Evolutionary conservation across 2,797 vertebrate species (phyloP).

Genomic region (Lateolabrax maculatus): DNA sequence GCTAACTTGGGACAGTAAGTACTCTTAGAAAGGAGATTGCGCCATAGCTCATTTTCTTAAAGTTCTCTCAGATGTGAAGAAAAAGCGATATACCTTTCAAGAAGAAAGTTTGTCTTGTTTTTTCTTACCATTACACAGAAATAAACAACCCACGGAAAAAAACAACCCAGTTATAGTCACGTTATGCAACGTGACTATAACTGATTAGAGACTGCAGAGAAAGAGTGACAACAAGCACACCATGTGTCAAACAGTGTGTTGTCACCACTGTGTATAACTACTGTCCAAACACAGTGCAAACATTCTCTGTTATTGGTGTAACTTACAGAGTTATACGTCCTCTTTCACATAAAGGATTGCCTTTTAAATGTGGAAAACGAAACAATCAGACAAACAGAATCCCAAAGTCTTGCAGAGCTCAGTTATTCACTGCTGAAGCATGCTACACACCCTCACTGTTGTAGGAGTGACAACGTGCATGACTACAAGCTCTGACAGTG

Average conservation of each 20-base stretch:
- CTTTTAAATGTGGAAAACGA: neutral
- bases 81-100: neutral
- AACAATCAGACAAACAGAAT: neutral
- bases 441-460: slow-evolving; percentile 46
- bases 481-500: slow-evolving; percentile 29
- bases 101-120: slow-evolving; percentile 3
- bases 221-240: slow-evolving; percentile 54
- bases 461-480: slow-evolving; percentile 44
- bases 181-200: slow-evolving; percentile 62
- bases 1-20: slow-evolving; percentile 14
- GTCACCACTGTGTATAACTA: slow-evolving; percentile 36
- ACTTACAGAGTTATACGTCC: neutral
- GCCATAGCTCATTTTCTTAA: neutral
- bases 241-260: slow-evolving; percentile 51
- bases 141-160: too few relatives aligned
- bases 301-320: neutral
- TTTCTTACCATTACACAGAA: neutral
- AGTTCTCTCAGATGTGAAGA: neutral
- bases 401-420: slow-evolving; percentile 8
- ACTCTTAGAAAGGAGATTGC: slow-evolving; percentile 1
- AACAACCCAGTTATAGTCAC: too few relatives aligned
- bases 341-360: neutral
- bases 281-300: slow-evolving; percentile 21
- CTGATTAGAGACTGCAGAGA: slow-evolving; percentile 44
- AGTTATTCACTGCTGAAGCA: slow-evolving; percentile 56